Conservation (phyloP, 1,140 invertebrate species). For the Leptinotarsa texana region DNA sequence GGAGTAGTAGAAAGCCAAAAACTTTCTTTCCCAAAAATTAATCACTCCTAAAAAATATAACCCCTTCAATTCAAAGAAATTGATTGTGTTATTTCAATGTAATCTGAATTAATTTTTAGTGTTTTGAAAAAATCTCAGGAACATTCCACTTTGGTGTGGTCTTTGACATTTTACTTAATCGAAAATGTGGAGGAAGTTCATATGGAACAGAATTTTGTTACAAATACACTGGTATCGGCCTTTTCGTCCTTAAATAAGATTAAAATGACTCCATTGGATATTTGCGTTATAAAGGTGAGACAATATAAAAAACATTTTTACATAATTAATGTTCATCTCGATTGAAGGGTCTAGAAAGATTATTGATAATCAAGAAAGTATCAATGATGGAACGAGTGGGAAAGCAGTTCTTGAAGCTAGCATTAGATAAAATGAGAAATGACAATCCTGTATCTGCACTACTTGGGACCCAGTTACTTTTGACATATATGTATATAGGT, state of each 20-base stretch:
- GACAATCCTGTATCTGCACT: constrained; percentile 70
- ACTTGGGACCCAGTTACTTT: constrained; percentile 72
- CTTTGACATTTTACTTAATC: constrained; percentile 70
- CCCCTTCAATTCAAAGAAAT: too few species aligned
- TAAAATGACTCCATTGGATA: constrained; percentile 55
- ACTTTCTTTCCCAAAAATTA: too few species aligned
- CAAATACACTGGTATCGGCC: constrained; percentile 56
- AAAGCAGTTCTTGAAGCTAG: constrained; percentile 74
- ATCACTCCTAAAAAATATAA: too few species aligned
- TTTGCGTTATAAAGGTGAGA: constrained; percentile 58
- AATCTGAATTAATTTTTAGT: constrained; percentile 47
- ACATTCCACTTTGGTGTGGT: constrained; percentile 69
- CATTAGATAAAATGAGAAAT: constrained; percentile 72
- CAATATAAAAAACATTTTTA: not conserved
- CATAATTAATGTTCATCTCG: not conserved
- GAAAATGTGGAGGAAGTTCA: constrained; percentile 61
- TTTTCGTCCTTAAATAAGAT: constrained; percentile 54
- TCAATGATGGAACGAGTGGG: constrained; percentile 63
- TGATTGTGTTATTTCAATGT: constrained; percentile 25
- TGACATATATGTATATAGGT: constrained; percentile 81
- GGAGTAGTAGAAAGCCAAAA: too few species aligned
- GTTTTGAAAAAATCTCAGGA: constrained; percentile 64
- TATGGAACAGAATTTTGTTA: constrained; percentile 55
- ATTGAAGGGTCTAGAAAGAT: constrained; percentile 71
- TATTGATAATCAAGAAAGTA: constrained; percentile 65